Evolutionary conservation across 2,113 vertebrate species (phyloP), one percentile per base, ranked within the genome.

Genomic region (Brachyhypopomus occidentalis): DNA sequence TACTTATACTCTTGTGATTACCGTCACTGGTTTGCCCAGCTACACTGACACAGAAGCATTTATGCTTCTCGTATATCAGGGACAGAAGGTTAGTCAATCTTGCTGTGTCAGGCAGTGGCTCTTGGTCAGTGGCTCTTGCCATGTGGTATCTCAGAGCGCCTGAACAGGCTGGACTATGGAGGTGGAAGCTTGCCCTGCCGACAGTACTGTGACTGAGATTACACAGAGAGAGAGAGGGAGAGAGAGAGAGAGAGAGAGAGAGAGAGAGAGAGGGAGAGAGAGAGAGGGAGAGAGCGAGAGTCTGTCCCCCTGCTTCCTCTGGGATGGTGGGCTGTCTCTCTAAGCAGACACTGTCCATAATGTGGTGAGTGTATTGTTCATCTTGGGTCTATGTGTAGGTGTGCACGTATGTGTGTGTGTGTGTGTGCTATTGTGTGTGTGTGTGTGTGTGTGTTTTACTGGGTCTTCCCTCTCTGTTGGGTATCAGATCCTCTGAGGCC

Each of bases 201-300:
- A 52, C 55, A 75, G 64, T 69, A 36, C 34, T 83, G 63, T 79
- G 66, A 82, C 62, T 74, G 59, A 64, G 69, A 74, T 41, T 62
- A 52, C 3, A 14, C 11, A 52, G 45, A 52, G 45, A 52, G 45
- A 52, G 45, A 52, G 12, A 66, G 75, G 66, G 59, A 66, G 45
- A 52, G 45, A 52, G 12, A 14, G 45, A 16, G 60, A 77, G 60
- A 64, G 30, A 27, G 63, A 52, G 67, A 72, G 17, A 22, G 9
- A 55, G 14, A 60, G 38, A 62, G 36, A 60, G 58, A 16, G 14
- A 60, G 55, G 38, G 52, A 25, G 19, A 69, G 8, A 56, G 23
- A 23, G 34, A 66, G 75, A 77, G 59, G 66, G 45, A 52, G 45
- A 56, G 52, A 36, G 19, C 60, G 8, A 56, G 23, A 23, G 34